A percentile compares a stretch with the other conserved stretches of the same genome.
Evolutionary conservation across 2,888 invertebrate genomes (phyloP).

Genomic region (Drosophila pseudotalamancana): DNA sequence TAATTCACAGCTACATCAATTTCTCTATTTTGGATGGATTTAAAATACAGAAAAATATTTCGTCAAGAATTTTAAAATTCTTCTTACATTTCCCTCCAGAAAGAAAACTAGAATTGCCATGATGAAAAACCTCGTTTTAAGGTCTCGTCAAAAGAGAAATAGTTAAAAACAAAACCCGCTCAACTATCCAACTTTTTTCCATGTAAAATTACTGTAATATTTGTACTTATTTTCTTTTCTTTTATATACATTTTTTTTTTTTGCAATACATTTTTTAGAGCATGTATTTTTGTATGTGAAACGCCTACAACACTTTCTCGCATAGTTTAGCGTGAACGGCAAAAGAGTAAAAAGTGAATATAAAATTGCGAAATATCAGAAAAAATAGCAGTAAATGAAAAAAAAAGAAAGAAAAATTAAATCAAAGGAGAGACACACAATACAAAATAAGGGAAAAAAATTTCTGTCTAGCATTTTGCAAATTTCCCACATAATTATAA

Average conservation of each 20-base stretch:
- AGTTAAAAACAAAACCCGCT: conserved; percentile 3
- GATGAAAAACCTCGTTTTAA: background rate
- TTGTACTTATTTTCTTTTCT: conserved; percentile 3
- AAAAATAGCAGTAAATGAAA: conserved; percentile 36
- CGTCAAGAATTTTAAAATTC: too few relatives aligned
- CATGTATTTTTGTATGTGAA: conserved; percentile 41
- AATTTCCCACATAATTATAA: conserved; percentile 78
- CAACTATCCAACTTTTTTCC: conserved; percentile 17
- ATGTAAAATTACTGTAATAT: conserved; percentile 11
- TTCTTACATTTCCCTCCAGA: too few relatives aligned
- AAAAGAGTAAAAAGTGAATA: conserved; percentile 19
- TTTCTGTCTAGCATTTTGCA: conserved; percentile 76
- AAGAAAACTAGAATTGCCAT: background rate
- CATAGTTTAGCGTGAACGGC: conserved; percentile 51
- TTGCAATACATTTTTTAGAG: conserved; percentile 25
- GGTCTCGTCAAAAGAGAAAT: background rate
- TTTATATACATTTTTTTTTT: conserved; percentile 3
- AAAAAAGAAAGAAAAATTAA: conserved; percentile 22
- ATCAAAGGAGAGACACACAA: conserved; percentile 11
- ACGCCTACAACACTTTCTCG: conserved; percentile 78
- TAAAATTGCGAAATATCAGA: conserved; percentile 24
- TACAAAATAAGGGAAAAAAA: conserved; percentile 23
- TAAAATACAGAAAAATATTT: too few relatives aligned
- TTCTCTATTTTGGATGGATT: too few relatives aligned
- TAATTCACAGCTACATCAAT: too few relatives aligned